These are phyloP conservation scores for Acheta domesticus DNA, from an alignment of 2,888 invertebrate species.

Conservation along the genomic window DNA sequence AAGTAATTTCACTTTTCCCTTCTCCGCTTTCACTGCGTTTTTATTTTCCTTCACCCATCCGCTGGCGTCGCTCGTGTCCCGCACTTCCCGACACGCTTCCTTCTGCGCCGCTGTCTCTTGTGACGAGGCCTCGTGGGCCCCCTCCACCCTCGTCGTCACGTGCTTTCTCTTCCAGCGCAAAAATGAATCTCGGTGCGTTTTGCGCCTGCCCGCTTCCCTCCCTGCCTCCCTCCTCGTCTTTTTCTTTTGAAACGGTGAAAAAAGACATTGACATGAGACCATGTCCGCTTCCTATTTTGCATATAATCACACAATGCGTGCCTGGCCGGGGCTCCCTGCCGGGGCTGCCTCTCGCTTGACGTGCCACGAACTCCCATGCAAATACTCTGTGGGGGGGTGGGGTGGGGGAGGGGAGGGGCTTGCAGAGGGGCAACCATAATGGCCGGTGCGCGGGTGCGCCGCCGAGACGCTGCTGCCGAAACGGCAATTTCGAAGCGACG, in stretches of 20 bases:
- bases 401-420: neutral
- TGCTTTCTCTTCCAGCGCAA: neutral
- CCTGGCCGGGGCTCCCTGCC: neutral
- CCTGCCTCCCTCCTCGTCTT: neutral
- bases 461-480: neutral
- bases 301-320: conserved; percentile 18
- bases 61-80: no score
- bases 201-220: neutral
- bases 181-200: conserved; percentile 1
- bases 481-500: neutral
- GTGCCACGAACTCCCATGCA: conserved; percentile 10
- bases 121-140: neutral
- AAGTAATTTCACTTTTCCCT: no score
- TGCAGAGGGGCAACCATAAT: neutral
- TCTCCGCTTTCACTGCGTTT: no score
- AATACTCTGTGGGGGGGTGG: neutral
- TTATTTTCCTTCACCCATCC: no score
- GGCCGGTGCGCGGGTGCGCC: neutral
- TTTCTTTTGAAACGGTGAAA: neutral
- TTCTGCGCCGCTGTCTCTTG: neutral
- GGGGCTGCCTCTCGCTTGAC: neutral
- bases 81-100: neutral
- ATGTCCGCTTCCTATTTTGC: conserved; percentile 18
- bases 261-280: neutral
- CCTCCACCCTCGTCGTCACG: neutral